Base-by-base conservation (phyloP, 2,113 vertebrate genomes). In the Ciconia boyciana region DNA sequence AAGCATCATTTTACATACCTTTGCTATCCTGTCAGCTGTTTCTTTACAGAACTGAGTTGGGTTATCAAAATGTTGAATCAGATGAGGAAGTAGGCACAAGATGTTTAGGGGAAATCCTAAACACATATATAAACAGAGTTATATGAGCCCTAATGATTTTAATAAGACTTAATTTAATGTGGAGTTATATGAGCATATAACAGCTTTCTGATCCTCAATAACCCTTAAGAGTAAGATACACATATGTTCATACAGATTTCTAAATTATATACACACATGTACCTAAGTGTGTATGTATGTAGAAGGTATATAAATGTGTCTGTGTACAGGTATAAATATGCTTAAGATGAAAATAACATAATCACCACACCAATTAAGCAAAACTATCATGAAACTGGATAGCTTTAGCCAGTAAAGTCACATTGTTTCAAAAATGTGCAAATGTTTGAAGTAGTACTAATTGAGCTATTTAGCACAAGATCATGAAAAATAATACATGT, bases 31-130 rank as follows among this genome's bases (percentile, higher is more conserved):
- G 97, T 99, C 99, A 66, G 99, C 99, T 43, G 99, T 99, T 98
- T 99, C 99, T 98, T 99, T 99, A 96, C 99, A 99, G 98, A 99
- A 99, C 49, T 98, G 98, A 81, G 99, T 99, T 78, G 99, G 99
- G 96, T 98, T 99, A 98, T 99, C 99, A 98, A 99, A 99, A 98
- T 99, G 99, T 97, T 99, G 99, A 95, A 99, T 99, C 97, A 99
- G 98, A 96, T 99, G 99, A 90, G 99, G 99, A 96, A 99, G 98
- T 88, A 99, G 99, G 98, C 99, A 99, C 96, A 99, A 98, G 98
- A 99, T 99, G 92, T 99, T 99, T 95, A 99, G 96, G 88, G 99
- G 99, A 97, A 99, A 99, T 95, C 99, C 99, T 99, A 97, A 70
- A 97, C 68, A 86, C 75, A 98, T 83, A 95, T 36, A 89, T 29